Conservation (phyloP, 1,140 invertebrate species). For the Brachionus koreanus region DNA sequence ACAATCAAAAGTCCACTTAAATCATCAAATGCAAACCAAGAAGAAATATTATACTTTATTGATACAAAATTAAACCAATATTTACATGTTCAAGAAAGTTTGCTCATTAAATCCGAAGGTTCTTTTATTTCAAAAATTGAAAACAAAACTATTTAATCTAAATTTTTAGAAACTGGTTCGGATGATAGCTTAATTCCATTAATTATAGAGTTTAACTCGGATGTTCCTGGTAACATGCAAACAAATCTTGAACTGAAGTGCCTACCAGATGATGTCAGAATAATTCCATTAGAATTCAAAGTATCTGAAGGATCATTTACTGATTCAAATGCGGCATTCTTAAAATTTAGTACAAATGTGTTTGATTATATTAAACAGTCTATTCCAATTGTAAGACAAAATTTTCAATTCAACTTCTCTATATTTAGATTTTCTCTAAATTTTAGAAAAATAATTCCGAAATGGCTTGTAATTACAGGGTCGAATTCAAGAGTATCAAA, state of each 20-base stretch:
- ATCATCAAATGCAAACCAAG: not conserved
- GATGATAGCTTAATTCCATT: slow-evolving; percentile 33
- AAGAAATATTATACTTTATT: not conserved
- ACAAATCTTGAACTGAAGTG: not conserved
- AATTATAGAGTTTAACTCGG: not conserved
- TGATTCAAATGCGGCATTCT: not conserved
- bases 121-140: not conserved
- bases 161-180: slow-evolving; percentile 2
- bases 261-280: not conserved
- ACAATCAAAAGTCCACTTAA: not conserved
- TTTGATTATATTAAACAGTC: slow-evolving; percentile 55
- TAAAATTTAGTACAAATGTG: slow-evolving; percentile 50
- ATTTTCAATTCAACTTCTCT: not conserved
- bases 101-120: slow-evolving; percentile 10
- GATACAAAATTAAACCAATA: not conserved
- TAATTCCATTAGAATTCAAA: slow-evolving; percentile 25
- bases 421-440: not conserved
- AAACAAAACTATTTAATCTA: not conserved
- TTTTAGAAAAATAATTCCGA: slow-evolving; percentile 39
- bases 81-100: slow-evolving; percentile 21
- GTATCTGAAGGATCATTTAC: slow-evolving; percentile 15
- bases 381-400: slow-evolving; percentile 55
- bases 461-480: slow-evolving; percentile 16
- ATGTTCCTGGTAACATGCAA: not conserved
- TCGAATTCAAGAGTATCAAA: not conserved